Conservation (phyloP, 2,113 vertebrate genomes). For the Archocentrus centrarchus region DNA sequence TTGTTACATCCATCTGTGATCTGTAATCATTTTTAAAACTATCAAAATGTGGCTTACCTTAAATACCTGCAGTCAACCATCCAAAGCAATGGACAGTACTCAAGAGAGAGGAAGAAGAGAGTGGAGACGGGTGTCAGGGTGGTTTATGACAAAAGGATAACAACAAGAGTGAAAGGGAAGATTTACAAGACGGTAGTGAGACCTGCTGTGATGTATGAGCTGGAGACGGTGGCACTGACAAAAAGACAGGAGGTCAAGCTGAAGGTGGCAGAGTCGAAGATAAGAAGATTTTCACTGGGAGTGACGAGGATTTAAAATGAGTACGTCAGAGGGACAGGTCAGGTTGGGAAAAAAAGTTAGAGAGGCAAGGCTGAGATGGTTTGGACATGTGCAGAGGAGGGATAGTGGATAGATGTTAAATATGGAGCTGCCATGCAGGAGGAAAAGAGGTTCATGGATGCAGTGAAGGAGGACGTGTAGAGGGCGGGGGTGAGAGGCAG, state of each 20-base stretch:
- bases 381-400: background rate
- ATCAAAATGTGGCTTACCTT: background rate
- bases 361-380: background rate
- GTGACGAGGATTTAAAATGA: background rate
- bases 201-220: no score
- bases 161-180: no score
- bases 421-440: background rate
- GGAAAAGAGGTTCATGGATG: background rate
- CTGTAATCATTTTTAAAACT: background rate
- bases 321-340: rapidly evolving
- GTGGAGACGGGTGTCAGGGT: background rate
- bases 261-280: background rate
- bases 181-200: rapidly evolving
- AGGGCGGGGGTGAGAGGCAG: background rate
- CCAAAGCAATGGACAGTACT: background rate
- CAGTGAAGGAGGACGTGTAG: background rate
- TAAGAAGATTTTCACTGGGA: no score
- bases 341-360: no score
- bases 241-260: background rate
- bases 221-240: no score
- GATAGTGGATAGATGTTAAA: background rate
- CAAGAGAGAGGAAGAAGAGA: background rate
- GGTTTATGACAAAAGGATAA: no score
- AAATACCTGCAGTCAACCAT: background rate
- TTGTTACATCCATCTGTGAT: background rate